Base-by-base conservation (phyloP, 2,113 vertebrate genomes). In the Tamias sibiricus region DNA sequence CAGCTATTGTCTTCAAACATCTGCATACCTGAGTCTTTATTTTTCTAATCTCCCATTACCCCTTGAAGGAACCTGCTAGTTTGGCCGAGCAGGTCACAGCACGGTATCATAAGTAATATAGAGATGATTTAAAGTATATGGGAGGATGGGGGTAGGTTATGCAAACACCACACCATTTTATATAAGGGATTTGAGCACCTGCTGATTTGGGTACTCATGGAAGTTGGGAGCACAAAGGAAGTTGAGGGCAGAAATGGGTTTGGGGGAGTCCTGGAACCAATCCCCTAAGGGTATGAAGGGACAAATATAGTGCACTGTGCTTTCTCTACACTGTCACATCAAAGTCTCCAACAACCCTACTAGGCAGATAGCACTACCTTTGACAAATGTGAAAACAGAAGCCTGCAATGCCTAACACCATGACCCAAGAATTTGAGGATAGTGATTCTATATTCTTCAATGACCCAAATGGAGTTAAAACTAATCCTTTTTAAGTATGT, bases 291-390 rank as follows among this genome's bases (percentile, higher is more conserved):
- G 11, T 87, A 35, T 44, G n/a, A 42, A 49, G 8, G 12, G n/a
- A 28, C 57, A 54, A 85, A 22, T 64, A 52, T 1, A 35, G 13
- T 8, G 66, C 0, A n/a, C 74, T 28, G 5, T n/a, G 52, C 20
- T 20, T 57, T 54, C 47, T 4, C 20, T 19, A 81, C 9, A 57
- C 9, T 30, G 16, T 22, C 24, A 16, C 57, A 71, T 0, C 0
- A 12, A 77, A 49, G 24, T 37, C 68, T 72, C 52, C 0, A 20
- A 32, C 69, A 49, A 5, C 22, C 72, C n/a, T 6, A 52, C 30
- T 0, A 47, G 62, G 71, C 49, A 13, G 26, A 72, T 0, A 32
- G 44, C 1, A 54, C 8, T 2, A n/a, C 19, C 8, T 32, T 0
- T 32, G 69, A 79, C 52, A 62, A 4, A 52, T 4, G 14, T 12